These are phyloP conservation scores for Pectinophora gossypiella DNA, from an alignment of 1,140 invertebrate species.

Conservation along the genomic window DNA sequence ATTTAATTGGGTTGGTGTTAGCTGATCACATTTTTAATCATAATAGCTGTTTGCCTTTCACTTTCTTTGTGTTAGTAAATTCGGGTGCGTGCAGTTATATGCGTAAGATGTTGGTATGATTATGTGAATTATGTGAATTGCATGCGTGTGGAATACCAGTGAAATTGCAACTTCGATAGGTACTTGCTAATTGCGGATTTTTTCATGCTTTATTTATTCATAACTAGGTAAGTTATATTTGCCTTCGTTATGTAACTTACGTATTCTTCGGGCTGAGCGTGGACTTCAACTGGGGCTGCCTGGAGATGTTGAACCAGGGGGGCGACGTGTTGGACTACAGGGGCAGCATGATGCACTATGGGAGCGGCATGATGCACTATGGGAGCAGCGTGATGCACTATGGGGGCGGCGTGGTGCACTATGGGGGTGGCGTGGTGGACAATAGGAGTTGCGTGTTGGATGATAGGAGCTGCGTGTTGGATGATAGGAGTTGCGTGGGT, in stretches of 20 bases:
- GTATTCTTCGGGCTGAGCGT: conserved; percentile 43
- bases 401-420: conserved; percentile 30
- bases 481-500: conserved; percentile 31
- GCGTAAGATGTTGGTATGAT: conserved; percentile 7
- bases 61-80: conserved; percentile 48
- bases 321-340: conserved; percentile 39
- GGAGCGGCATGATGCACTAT: conserved; percentile 30
- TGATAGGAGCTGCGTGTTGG: conserved; percentile 16
- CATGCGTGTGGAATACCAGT: not conserved
- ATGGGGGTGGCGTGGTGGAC: conserved; percentile 34
- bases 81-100: conserved; percentile 3
- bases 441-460: conserved; percentile 31
- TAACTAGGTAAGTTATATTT: no score
- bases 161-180: not conserved
- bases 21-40: conserved; percentile 60
- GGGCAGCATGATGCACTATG: conserved; percentile 29
- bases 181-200: not conserved
- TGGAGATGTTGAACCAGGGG: conserved; percentile 28
- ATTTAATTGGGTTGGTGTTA: conserved; percentile 63
- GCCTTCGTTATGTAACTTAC: no score
- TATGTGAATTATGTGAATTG: not conserved
- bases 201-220: no score
- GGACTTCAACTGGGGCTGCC: conserved; percentile 31
- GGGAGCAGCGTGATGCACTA: conserved; percentile 22
- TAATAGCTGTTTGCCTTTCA: conserved; percentile 52